Evolutionary conservation across 1,140 invertebrate species (phyloP), one percentile per base, ranked within the genome.

Genomic region (Drosophila navojoa): DNA sequence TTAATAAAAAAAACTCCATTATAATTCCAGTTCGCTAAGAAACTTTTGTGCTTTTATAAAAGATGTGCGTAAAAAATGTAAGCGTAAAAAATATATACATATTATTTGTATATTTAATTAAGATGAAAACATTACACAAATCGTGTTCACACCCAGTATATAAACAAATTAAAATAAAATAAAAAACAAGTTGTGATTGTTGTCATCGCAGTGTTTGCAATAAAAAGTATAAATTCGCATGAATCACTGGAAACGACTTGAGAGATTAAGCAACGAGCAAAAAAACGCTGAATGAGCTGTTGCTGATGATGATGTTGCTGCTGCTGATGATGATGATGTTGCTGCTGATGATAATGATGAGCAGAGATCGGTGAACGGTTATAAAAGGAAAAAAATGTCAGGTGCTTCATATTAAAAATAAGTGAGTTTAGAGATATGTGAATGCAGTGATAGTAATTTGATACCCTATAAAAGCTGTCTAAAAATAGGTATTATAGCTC

Each of bases 21-120:
- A 32, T 19, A 45, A 47, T 53, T 38, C n/a, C 22, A 13, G n/a
- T 38, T 53, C 27, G 15, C 25, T 16, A 15, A 4, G 44, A 13
- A 35, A 25, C 42, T 54, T 11, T 49, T 22, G 59, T 40, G 45
- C 40, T 62, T 45, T 44, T 35, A 38, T 47, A 40, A 32, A 32
- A 68, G 15, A 71, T 71, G 68, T 71, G 68, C 60, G 68, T 57
- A 64, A 71, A 69, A 69, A 71, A 71, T 47, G 15, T 27, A 59
- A 59, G 57, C 42, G 27, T 19, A 29, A 47, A 47, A 59, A 47
- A 45, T 19, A 15, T 27, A 10, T n/a, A 42, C 10, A 29, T 15
- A 32, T 15, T 15, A 32, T 15, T 19, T 22, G 16, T 40, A 54
- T 11, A 54, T 35, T 35, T 32, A 35, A 32, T 29, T n/a, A 15